These are phyloP conservation scores for Volucella bombylans DNA, from an alignment of 2,888 invertebrate species.

Conservation along the genomic window DNA sequence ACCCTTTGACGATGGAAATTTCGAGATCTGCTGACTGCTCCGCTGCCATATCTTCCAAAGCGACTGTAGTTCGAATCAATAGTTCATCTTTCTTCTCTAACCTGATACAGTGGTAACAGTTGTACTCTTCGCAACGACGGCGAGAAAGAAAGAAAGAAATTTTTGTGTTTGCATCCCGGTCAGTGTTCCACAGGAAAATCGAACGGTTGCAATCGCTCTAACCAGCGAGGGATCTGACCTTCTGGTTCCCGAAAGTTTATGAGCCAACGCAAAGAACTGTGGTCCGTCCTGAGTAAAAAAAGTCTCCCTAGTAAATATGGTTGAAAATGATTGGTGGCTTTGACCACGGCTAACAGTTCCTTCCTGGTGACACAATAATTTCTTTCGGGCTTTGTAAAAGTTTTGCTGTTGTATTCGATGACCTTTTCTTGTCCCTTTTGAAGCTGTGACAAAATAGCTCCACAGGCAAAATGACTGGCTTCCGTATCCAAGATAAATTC, in stretches of 20 bases:
- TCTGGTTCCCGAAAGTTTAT: constrained; percentile 8
- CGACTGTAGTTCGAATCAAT: too few relatives aligned
- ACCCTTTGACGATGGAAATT: too few relatives aligned
- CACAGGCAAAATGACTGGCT: constrained; percentile 26
- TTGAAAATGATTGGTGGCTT: constrained; percentile 33
- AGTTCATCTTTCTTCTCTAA: too few relatives aligned
- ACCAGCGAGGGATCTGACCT: not conserved
- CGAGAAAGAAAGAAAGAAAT: too few relatives aligned
- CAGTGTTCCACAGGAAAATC: not conserved
- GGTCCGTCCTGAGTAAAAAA: constrained; percentile 6
- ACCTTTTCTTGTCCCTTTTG: constrained; percentile 63
- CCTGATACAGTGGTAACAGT: too few relatives aligned
- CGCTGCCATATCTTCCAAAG: too few relatives aligned
- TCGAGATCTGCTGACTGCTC: too few relatives aligned
- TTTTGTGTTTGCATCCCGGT: not conserved
- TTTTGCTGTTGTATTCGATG: constrained; percentile 66
- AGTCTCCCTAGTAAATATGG: constrained; percentile 17
- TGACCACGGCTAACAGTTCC: constrained; percentile 67
- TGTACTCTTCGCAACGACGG: too few relatives aligned
- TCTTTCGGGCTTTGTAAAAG: constrained; percentile 33
- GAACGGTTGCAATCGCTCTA: too few relatives aligned
- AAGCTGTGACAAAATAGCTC: constrained; percentile 31
- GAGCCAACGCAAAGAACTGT: constrained; percentile 12
- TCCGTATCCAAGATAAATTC: constrained; percentile 41
- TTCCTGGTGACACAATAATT: constrained; percentile 75